Percentiles rank a stretch among this genome's conserved stretches.
Evolutionary conservation across 2,888 invertebrate species (phyloP).

Genomic region (Trachelus iudaicus): DNA sequence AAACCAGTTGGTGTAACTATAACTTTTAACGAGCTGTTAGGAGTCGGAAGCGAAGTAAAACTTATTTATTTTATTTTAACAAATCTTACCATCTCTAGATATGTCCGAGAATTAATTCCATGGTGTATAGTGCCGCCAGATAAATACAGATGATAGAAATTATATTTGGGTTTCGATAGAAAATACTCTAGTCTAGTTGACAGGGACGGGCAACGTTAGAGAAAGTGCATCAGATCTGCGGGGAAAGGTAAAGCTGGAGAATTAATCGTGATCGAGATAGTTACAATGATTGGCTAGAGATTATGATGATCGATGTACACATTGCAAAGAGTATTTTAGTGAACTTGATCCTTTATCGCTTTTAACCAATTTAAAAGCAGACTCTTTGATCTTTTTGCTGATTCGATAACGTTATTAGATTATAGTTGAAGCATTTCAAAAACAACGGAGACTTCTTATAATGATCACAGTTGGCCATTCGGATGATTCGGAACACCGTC

Average conservation of each 20-base stretch:
- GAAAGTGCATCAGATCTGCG: not conserved
- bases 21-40: slow-evolving; percentile 2
- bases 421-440: not conserved
- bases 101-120: not conserved
- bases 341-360: not conserved
- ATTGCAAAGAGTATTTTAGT: not conserved
- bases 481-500: slow-evolving; percentile 28
- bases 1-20: slow-evolving; percentile 10
- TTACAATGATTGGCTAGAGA: not conserved
- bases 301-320: not conserved
- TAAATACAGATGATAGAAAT: not conserved
- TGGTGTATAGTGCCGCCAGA: not conserved
- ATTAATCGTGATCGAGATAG: not conserved
- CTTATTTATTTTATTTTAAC: not conserved
- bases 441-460: not conserved
- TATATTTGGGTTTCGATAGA: not conserved
- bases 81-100: not conserved
- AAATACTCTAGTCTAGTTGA: not conserved
- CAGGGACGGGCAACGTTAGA: not conserved
- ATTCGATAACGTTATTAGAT: not conserved
- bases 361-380: no score
- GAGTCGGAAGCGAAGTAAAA: not conserved
- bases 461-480: slow-evolving; percentile 5
- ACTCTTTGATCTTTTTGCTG: no score
- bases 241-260: not conserved